phyloP scores from a whole-genome alignment of 2,888 invertebrate species.

The Alloscopus bannaensis region DNA sequence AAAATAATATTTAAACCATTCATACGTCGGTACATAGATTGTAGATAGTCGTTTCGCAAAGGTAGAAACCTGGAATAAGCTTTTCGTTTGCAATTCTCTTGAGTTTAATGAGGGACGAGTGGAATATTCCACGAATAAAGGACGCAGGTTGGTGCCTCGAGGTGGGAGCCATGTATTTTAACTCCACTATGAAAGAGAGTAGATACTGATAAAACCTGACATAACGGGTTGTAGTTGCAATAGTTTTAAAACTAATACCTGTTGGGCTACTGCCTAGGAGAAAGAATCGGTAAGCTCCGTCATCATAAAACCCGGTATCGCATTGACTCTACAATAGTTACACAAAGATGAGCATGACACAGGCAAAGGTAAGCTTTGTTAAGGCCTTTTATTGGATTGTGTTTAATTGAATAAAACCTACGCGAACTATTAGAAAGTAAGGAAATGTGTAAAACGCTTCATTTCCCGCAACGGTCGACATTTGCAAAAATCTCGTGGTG shows the following conservation, averaged over 20 bases:
- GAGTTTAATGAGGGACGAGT: constrained; percentile 40
- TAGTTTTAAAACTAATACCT: constrained; percentile 5
- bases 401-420: constrained; percentile 16
- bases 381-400: too few relatives aligned
- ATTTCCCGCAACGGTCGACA: constrained; percentile 1
- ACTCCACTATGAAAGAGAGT: too few relatives aligned
- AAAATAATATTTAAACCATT: background rate
- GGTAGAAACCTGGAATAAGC: constrained; percentile 38
- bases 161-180: constrained; percentile 38
- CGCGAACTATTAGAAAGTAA: constrained; percentile 61
- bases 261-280: constrained; percentile 38
- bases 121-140: constrained; percentile 10
- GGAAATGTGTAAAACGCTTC: constrained; percentile 54
- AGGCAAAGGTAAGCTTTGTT: too few relatives aligned
- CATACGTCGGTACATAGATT: background rate
- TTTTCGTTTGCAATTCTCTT: constrained; percentile 9
- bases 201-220: too few relatives aligned
- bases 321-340: too few relatives aligned
- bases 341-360: too few relatives aligned
- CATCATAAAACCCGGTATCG: constrained; percentile 44
- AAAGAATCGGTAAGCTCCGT: constrained; percentile 49
- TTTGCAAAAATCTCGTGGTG: constrained; percentile 11
- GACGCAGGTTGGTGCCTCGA: constrained; percentile 26
- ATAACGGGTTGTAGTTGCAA: background rate
- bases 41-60: background rate